These are phyloP conservation scores for Nyctalus aviator DNA, from an alignment of 2,797 vertebrate genomes.

Conservation along the genomic window DNA sequence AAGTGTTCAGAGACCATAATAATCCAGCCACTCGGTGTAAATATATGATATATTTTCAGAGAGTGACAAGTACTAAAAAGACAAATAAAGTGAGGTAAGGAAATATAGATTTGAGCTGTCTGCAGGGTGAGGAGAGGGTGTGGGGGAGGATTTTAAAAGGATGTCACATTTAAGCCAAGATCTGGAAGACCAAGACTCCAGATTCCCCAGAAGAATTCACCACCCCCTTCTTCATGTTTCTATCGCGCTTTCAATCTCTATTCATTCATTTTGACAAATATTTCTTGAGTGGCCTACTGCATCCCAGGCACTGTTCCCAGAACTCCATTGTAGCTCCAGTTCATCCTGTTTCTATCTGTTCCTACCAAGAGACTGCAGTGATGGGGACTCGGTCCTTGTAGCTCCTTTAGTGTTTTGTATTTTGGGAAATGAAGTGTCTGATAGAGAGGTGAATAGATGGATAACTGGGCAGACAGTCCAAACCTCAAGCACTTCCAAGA, in stretches of 20 bases:
- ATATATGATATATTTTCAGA: neutral
- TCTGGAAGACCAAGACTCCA: neutral
- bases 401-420: neutral
- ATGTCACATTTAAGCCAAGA: slow-evolving; percentile 31
- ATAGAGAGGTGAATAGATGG: neutral
- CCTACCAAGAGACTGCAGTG: slow-evolving; percentile 3
- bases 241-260: neutral
- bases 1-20: too few species aligned
- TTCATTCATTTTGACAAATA: slow-evolving; percentile 45
- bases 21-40: too few species aligned
- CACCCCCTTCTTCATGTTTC: neutral
- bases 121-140: neutral
- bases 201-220: neutral
- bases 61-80: slow-evolving; percentile 20
- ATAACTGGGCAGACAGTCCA: neutral
- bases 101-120: neutral
- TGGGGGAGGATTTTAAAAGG: neutral
- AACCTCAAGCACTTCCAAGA: slow-evolving; percentile 24
- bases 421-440: neutral
- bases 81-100: neutral
- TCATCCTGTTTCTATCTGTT: neutral
- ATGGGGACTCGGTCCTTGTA: neutral
- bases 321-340: neutral
- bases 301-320: neutral
- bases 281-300: neutral